Percentiles rank a stretch among this genome's conserved stretches.
These are phyloP conservation scores for Monodelphis domestica DNA, from an alignment of 2,797 vertebrate species.

Conservation along the genomic window DNA sequence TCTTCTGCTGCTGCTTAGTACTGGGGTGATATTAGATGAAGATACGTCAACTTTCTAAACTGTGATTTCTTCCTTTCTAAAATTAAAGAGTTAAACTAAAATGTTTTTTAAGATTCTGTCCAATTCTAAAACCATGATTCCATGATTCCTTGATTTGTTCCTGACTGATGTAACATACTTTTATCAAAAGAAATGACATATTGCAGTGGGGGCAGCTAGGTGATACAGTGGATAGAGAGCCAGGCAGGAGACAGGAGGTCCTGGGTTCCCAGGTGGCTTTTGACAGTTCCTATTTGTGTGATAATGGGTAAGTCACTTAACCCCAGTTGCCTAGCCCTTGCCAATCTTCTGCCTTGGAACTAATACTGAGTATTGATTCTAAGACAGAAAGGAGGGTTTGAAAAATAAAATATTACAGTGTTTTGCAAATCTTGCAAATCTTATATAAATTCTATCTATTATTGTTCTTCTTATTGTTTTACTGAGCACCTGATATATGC, in stretches of 20 bases:
- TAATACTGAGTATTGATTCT: too few relatives aligned
- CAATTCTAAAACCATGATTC: not conserved
- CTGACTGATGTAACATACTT: not conserved
- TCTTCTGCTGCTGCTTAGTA: not conserved
- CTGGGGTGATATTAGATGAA: not conserved
- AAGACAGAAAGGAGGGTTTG: too few relatives aligned
- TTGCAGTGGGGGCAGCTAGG: too few relatives aligned
- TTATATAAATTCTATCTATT: not conserved
- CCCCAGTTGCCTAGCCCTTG: too few relatives aligned
- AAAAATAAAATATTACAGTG: not conserved
- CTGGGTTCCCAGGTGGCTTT: too few relatives aligned
- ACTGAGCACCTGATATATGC: not conserved
- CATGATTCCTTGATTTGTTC: not conserved
- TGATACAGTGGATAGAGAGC: too few relatives aligned
- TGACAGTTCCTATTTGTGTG: too few relatives aligned
- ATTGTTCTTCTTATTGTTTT: not conserved
- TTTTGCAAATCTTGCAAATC: not conserved
- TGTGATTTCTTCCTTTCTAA: not conserved
- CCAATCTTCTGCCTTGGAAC: too few relatives aligned
- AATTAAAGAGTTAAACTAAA: not conserved
- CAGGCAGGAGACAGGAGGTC: too few relatives aligned
- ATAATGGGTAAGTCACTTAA: too few relatives aligned
- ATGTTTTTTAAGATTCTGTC: not conserved
- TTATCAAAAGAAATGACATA: not conserved
- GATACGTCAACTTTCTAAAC: not conserved